Evolutionary conservation across 2,888 invertebrate species (phyloP).

Genomic region (Creontiades dilutus): DNA sequence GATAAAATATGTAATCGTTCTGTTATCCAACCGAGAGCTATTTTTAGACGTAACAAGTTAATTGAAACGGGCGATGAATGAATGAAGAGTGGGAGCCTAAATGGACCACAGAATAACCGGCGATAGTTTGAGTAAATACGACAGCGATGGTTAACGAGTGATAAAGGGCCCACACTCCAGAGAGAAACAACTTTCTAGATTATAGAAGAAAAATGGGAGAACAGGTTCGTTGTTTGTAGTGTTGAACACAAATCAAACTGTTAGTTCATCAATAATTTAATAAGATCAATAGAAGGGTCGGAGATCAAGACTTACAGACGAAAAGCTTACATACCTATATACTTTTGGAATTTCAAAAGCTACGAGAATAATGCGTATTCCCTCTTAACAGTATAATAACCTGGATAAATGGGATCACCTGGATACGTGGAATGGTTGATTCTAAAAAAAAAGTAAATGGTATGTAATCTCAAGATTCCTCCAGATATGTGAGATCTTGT

Average conservation of each 20-base stretch:
- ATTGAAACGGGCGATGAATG: conserved; percentile 18
- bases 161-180: not conserved
- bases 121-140: conserved; percentile 19
- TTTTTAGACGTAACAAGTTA: conserved; percentile 36
- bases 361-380: too few relatives aligned
- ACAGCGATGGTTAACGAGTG: conserved; percentile 22
- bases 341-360: too few relatives aligned
- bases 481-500: too few relatives aligned
- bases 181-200: conserved; percentile 10
- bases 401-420: too few relatives aligned
- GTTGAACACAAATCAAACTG: too few relatives aligned
- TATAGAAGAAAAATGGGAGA: not conserved
- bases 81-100: conserved; percentile 19
- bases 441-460: too few relatives aligned
- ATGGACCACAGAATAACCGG: not conserved
- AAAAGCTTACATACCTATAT: too few relatives aligned
- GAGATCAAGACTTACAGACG: too few relatives aligned
- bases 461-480: too few relatives aligned
- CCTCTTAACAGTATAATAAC: too few relatives aligned
- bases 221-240: not conserved
- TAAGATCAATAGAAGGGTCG: not conserved
- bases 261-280: not conserved
- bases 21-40: conserved; percentile 23
- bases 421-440: too few relatives aligned
- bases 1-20: conserved; percentile 8